Percentiles rank a stretch among this genome's conserved stretches.
phyloP scores from a whole-genome alignment of 2,888 invertebrate genomes.

The Junonia oenone region DNA sequence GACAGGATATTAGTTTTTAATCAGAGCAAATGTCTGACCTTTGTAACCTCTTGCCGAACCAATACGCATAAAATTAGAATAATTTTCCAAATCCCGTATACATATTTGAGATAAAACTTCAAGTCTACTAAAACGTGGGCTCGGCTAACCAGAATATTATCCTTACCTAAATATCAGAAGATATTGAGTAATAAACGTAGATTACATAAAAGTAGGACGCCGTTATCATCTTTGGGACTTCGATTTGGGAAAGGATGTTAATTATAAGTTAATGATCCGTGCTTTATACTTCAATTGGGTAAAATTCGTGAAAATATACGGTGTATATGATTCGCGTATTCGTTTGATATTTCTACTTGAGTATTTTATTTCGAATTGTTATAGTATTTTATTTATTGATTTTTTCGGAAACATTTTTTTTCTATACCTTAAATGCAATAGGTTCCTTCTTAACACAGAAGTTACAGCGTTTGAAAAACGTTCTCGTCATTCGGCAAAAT shows the following conservation, averaged over 20 bases:
- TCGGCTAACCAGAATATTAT: neutral
- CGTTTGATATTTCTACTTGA: too few relatives aligned
- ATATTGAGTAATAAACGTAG: constrained; percentile 12
- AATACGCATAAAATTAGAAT: neutral
- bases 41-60: neutral
- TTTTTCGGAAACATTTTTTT: too few relatives aligned
- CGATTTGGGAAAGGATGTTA: constrained; percentile 12
- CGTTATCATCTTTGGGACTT: constrained; percentile 15
- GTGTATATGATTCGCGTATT: neutral
- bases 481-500: too few relatives aligned
- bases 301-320: neutral
- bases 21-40: neutral
- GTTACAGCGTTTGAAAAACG: too few relatives aligned
- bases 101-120: neutral
- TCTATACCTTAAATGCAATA: too few relatives aligned
- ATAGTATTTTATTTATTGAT: too few relatives aligned
- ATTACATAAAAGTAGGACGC: constrained; percentile 10
- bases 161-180: constrained; percentile 1
- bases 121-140: neutral
- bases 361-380: too few relatives aligned
- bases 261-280: constrained; percentile 5
- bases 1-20: neutral
- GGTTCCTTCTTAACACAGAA: too few relatives aligned
- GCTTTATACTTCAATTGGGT: neutral
- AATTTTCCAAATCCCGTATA: neutral